Evolutionary conservation across 2,888 invertebrate genomes (phyloP).

Genomic region (Tenthredo mesomela): DNA sequence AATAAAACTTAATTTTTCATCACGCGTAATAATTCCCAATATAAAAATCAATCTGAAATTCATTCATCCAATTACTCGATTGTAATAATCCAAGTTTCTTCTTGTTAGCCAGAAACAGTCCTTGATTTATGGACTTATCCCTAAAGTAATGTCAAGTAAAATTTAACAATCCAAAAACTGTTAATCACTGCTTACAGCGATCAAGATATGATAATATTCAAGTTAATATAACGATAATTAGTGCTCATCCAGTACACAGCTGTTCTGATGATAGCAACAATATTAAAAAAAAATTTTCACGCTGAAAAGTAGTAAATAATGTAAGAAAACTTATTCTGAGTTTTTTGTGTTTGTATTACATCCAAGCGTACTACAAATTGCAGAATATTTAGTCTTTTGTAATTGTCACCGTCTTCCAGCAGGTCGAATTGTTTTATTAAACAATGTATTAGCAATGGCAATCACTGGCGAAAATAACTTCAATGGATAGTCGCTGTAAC

Average conservation of each 20-base stretch:
- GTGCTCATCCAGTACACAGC: slow-evolving; percentile 38
- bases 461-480: slow-evolving; percentile 92
- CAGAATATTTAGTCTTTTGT: background rate
- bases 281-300: background rate
- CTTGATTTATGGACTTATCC: background rate
- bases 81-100: background rate
- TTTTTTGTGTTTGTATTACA: slow-evolving; percentile 4
- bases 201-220: background rate
- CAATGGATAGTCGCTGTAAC: slow-evolving; percentile 85
- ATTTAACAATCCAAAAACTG: background rate
- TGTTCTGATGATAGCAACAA: background rate
- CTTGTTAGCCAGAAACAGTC: background rate
- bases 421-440: slow-evolving; percentile 82
- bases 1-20: slow-evolving; percentile 10
- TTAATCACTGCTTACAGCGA: background rate
- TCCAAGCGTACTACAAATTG: background rate
- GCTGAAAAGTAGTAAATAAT: slow-evolving; percentile 2
- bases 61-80: background rate
- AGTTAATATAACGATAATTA: slow-evolving; percentile 19
- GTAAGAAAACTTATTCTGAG: slow-evolving; percentile 30
- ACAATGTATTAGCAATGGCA: slow-evolving; percentile 88
- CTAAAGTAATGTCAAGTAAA: background rate
- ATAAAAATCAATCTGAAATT: background rate
- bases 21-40: background rate
- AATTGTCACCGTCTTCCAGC: slow-evolving; percentile 71